Evolutionary conservation across 2,113 vertebrate genomes (phyloP).

Genomic region (Prietella phreatophila): DNA sequence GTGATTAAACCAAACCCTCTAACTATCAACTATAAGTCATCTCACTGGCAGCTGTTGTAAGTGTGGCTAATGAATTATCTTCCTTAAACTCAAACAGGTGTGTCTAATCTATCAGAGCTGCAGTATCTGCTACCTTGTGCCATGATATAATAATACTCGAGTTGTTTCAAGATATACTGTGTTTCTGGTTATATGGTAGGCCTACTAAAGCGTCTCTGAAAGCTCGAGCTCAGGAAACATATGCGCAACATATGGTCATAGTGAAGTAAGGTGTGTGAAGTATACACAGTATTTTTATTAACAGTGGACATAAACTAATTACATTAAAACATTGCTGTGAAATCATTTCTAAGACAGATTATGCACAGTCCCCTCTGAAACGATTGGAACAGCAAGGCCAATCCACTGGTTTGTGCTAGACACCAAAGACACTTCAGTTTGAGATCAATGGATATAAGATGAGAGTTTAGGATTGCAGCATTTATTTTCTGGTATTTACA

Average conservation of each 20-base stretch:
- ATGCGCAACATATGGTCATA: not conserved
- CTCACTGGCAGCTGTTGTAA: not conserved
- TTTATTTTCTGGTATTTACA: too few species aligned
- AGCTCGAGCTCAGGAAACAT: not conserved
- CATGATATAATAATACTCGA: not conserved
- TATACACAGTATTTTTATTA: not conserved
- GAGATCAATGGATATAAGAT: too few species aligned
- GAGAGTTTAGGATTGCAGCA: too few species aligned
- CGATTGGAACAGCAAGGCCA: too few species aligned
- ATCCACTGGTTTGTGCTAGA: too few species aligned
- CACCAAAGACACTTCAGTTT: too few species aligned
- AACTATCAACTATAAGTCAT: not conserved
- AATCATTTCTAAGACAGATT: not conserved
- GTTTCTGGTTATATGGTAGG: not conserved
- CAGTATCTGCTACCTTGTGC: not conserved
- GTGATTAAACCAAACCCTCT: not conserved
- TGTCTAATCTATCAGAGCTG: not conserved
- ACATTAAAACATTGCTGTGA: not conserved
- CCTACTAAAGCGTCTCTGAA: not conserved
- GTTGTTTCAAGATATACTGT: not conserved
- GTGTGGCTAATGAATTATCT: not conserved
- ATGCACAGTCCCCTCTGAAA: too few species aligned
- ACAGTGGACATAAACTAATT: not conserved
- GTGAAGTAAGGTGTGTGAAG: not conserved
- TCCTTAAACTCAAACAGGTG: not conserved